Conservation (phyloP, 2,113 vertebrate genomes). For the Jaculus jaculus region DNA sequence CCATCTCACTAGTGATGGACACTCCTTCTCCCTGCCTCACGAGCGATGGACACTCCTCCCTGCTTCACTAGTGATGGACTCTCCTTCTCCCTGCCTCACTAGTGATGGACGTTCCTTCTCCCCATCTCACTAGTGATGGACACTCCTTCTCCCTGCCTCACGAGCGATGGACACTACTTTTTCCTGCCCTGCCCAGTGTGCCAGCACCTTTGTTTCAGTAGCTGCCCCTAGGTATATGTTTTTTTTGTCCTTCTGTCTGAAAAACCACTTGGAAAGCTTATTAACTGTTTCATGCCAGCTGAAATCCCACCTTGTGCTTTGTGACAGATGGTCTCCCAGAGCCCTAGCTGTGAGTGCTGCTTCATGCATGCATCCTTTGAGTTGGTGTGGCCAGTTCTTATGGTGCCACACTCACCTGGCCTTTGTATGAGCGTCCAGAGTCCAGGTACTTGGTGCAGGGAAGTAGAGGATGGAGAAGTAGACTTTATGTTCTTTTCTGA, state of each 20-base stretch:
- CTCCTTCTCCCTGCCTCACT: too few species aligned
- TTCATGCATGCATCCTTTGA: neutral
- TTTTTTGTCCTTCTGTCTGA: neutral
- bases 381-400: neutral
- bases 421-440: neutral
- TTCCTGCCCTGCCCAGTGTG: too few species aligned
- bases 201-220: neutral
- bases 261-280: neutral
- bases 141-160: too few species aligned
- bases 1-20: too few species aligned
- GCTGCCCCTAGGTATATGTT: neutral
- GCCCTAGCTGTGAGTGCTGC: neutral
- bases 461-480: neutral
- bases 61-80: too few species aligned
- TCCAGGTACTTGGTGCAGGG: neutral
- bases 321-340: conserved; percentile 39
- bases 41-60: too few species aligned
- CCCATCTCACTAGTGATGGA: too few species aligned
- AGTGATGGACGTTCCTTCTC: too few species aligned
- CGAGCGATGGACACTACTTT: too few species aligned
- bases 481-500: neutral
- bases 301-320: conserved; percentile 16
- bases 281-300: conserved; percentile 30
- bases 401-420: neutral
- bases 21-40: too few species aligned